These are phyloP conservation scores for Acanthosepion esculentum DNA, from an alignment of 2,888 invertebrate genomes.

Conservation along the genomic window DNA sequence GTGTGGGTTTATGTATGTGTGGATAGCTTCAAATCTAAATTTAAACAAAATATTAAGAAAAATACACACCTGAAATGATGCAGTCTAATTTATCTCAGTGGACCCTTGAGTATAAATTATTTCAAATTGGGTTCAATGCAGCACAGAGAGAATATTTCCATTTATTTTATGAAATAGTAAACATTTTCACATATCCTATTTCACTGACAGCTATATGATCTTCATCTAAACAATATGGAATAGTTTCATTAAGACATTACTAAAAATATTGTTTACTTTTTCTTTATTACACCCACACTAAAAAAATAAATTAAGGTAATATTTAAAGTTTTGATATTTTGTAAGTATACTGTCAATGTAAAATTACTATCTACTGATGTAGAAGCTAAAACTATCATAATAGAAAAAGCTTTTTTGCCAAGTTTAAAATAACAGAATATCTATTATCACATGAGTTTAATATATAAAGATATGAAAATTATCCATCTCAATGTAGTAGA, in stretches of 20 bases:
- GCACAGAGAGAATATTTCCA: neutral
- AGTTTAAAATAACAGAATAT: too few relatives aligned
- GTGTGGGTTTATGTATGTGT: neutral
- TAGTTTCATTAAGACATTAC: neutral
- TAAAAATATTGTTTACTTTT: neutral
- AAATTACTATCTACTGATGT: too few relatives aligned
- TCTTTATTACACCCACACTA: neutral
- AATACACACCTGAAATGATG: neutral
- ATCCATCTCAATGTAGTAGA: too few relatives aligned
- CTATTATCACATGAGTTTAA: too few relatives aligned
- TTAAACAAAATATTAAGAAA: neutral
- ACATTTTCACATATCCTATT: neutral
- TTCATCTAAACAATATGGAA: neutral
- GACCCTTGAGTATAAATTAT: neutral
- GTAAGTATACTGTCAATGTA: too few relatives aligned
- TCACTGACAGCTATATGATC: too few relatives aligned
- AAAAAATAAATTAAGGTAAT: too few relatives aligned
- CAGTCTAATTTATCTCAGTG: neutral
- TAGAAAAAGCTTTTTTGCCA: too few relatives aligned
- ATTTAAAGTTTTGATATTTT: too few relatives aligned
- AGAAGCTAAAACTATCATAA: too few relatives aligned
- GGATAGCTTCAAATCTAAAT: neutral
- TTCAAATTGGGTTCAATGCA: neutral
- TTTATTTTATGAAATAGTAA: neutral
- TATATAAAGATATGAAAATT: too few relatives aligned